Evolutionary conservation across 1,140 invertebrate genomes (phyloP).

Genomic region (Drosophila prosaltans): DNA sequence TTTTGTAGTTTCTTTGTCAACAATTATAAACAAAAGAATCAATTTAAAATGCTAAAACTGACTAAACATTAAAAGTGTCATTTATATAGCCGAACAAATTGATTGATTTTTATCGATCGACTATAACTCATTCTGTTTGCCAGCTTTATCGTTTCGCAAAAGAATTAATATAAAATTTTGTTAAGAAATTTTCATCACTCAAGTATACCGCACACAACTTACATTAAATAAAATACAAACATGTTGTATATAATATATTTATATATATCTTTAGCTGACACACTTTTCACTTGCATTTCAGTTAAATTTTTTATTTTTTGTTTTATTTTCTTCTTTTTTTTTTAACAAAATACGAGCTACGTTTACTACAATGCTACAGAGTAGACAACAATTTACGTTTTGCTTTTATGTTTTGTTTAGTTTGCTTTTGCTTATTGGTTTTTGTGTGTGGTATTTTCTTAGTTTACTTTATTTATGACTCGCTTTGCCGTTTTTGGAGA

Average conservation of each 20-base stretch:
- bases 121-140: neutral
- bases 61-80: constrained; percentile 42
- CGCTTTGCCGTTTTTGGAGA: constrained; percentile 14
- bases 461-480: constrained; percentile 61
- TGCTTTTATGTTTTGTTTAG: constrained; percentile 30
- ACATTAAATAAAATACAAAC: constrained; percentile 6
- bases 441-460: constrained; percentile 33
- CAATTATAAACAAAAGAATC: constrained; percentile 36
- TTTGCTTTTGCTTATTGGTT: constrained; percentile 40
- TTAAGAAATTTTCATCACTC: constrained; percentile 22
- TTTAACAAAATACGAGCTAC: constrained; percentile 75
- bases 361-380: constrained; percentile 76
- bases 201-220: constrained; percentile 32
- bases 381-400: constrained; percentile 73
- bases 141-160: constrained; percentile 12
- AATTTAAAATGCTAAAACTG: constrained; percentile 46
- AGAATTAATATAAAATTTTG: constrained; percentile 39
- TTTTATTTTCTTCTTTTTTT: constrained; percentile 53
- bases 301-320: constrained; percentile 33
- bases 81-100: neutral
- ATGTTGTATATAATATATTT: constrained; percentile 2
- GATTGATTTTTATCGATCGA: neutral
- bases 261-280: constrained; percentile 26
- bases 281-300: constrained; percentile 41
- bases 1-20: constrained; percentile 24